phyloP scores from a whole-genome alignment of 1,140 invertebrate genomes.

The Drosophila nikananu region DNA sequence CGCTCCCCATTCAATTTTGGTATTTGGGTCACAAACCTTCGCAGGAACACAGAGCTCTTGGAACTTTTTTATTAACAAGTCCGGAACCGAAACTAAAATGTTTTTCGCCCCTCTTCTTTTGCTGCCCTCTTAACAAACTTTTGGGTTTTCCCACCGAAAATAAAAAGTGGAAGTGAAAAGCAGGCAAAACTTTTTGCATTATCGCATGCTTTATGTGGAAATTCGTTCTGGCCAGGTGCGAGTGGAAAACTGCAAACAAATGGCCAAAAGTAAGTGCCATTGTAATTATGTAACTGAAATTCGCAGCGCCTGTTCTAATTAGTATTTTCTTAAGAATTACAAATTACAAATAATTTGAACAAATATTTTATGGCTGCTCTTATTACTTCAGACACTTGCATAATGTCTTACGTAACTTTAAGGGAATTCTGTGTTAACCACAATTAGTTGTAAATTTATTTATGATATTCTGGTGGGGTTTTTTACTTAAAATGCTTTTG shows the following conservation, averaged over 20 bases:
- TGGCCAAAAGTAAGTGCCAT: not conserved
- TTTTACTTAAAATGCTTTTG: not conserved
- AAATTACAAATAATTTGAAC: not conserved
- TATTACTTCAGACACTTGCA: not conserved
- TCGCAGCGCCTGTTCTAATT: not conserved
- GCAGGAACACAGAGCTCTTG: slow-evolving; percentile 4
- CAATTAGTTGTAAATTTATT: not conserved
- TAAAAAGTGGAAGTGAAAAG: not conserved
- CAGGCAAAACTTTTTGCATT: slow-evolving; percentile 30
- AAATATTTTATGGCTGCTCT: not conserved
- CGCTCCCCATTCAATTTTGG: not conserved
- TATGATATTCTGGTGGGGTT: not conserved
- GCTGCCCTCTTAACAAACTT: not conserved
- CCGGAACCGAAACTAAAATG: slow-evolving; percentile 23
- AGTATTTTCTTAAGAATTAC: not conserved
- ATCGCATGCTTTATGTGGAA: slow-evolving; percentile 9
- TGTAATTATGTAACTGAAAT: slow-evolving; percentile 13
- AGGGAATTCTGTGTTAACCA: not conserved
- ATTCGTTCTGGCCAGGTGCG: slow-evolving; percentile 44
- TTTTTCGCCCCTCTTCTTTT: not conserved
- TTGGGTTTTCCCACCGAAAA: slow-evolving; percentile 12
- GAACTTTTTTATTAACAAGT: slow-evolving; percentile 27
- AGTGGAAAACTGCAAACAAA: slow-evolving; percentile 18
- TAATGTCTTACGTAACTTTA: not conserved
- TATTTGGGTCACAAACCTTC: slow-evolving; percentile 20